A percentile compares a stretch with the other conserved stretches of the same genome.
These are phyloP conservation scores for Amblyjoppa proteus DNA, from an alignment of 2,888 invertebrate genomes.

Conservation along the genomic window DNA sequence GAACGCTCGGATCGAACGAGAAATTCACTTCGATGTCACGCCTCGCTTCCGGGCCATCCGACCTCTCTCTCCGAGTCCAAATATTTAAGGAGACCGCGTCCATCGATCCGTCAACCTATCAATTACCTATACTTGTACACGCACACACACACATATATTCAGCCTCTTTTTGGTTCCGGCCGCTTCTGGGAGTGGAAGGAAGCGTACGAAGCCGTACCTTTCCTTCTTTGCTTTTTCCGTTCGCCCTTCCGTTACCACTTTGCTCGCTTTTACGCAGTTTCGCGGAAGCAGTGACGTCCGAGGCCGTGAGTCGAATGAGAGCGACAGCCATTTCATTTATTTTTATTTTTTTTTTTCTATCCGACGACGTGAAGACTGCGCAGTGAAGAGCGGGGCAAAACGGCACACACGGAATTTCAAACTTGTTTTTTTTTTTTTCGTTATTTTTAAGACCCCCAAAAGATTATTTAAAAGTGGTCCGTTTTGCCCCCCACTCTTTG, in stretches of 20 bases:
- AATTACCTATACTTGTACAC: constrained; percentile 56
- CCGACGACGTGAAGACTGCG: neutral
- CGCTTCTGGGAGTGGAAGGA: constrained; percentile 34
- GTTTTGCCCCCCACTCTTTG: too few species aligned
- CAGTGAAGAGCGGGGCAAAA: neutral
- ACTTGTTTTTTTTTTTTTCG: too few species aligned
- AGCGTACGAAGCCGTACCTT: neutral
- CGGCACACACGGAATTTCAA: neutral
- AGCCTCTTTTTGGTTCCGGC: neutral
- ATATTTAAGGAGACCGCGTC: constrained; percentile 64
- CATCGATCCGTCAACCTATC: constrained; percentile 68
- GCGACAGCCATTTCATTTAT: neutral
- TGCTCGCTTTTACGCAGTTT: constrained; percentile 18
- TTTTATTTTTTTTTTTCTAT: neutral
- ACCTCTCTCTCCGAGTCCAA: constrained; percentile 56
- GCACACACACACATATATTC: neutral
- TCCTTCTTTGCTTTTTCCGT: neutral
- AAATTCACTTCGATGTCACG: constrained; percentile 29
- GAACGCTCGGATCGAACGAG: constrained; percentile 13
- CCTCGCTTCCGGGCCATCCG: constrained; percentile 59
- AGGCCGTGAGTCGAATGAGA: neutral
- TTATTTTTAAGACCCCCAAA: too few species aligned
- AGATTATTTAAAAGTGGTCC: too few species aligned
- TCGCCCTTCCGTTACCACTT: constrained; percentile 11
- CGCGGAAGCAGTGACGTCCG: constrained; percentile 20